Evolutionary conservation across 2,888 invertebrate species (phyloP).

Genomic region (Brenthis daphne): DNA sequence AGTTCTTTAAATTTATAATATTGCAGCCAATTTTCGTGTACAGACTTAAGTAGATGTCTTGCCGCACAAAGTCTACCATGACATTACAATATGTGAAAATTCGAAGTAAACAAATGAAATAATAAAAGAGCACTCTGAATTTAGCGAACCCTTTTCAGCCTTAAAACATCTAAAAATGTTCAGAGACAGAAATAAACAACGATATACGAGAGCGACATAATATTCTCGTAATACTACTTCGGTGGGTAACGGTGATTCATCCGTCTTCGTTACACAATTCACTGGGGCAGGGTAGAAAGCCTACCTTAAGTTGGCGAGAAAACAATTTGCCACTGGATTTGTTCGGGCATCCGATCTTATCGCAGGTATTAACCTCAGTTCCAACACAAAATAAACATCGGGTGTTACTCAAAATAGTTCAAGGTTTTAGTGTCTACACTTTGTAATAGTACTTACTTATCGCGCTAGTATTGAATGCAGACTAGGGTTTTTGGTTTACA

Average conservation of each 20-base stretch:
- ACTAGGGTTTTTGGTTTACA: too few relatives aligned
- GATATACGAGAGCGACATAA: conserved; percentile 40
- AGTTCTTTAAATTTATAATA: conserved; percentile 23
- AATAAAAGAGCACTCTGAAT: conserved; percentile 32
- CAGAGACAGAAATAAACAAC: conserved; percentile 43
- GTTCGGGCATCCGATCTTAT: conserved; percentile 48
- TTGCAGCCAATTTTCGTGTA: conserved; percentile 17
- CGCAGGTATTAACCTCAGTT: conserved; percentile 39
- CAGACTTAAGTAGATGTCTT: conserved; percentile 22
- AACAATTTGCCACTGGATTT: conserved; percentile 56
- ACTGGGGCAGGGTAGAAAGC: conserved; percentile 53
- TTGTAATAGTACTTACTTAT: not conserved
- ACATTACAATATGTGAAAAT: conserved; percentile 12
- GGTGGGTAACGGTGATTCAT: conserved; percentile 58
- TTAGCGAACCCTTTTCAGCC: conserved; percentile 36
- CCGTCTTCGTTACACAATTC: conserved; percentile 67
- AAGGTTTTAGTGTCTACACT: not conserved
- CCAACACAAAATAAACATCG: conserved; percentile 20
- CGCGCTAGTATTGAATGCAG: too few relatives aligned
- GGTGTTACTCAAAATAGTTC: conserved; percentile 16
- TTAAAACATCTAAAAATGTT: conserved; percentile 33
- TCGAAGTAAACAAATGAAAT: conserved; percentile 28
- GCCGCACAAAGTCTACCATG: not conserved
- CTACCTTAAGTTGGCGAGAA: conserved; percentile 47
- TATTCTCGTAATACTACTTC: conserved; percentile 39